These are phyloP conservation scores for Rhodeus uyekii DNA, from an alignment of 2,797 vertebrate species.

Conservation along the genomic window DNA sequence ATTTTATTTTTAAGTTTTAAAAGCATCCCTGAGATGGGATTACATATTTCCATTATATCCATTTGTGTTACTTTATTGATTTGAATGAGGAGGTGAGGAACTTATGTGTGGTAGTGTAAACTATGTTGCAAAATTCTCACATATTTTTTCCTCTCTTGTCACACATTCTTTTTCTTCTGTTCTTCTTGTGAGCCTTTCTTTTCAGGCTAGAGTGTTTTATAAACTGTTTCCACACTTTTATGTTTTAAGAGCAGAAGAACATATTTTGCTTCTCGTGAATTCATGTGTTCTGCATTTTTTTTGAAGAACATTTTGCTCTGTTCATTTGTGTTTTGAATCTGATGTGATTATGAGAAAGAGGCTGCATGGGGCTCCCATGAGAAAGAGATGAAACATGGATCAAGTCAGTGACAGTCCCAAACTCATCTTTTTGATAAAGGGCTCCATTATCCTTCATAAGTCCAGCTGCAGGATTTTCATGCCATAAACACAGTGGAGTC, in stretches of 20 bases:
- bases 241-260: not conserved
- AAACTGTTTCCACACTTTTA: not conserved
- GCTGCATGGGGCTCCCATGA: slow-evolving; percentile 30
- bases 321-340: slow-evolving; percentile 11
- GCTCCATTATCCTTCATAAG: slow-evolving; percentile 52
- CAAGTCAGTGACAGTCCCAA: slow-evolving; percentile 24
- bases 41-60: not conserved
- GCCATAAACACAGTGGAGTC: slow-evolving; percentile 53
- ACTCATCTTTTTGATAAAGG: slow-evolving; percentile 33
- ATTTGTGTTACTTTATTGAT: slow-evolving; percentile 1
- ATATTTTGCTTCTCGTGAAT: slow-evolving; percentile 5
- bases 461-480: slow-evolving; percentile 53
- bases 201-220: not conserved
- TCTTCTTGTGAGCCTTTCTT: not conserved
- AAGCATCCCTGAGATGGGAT: not conserved
- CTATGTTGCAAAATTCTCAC: not conserved
- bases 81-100: not conserved
- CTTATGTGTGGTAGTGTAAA: not conserved
- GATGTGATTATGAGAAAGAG: slow-evolving; percentile 42
- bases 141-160: not conserved
- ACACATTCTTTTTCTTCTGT: not conserved
- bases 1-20: not conserved
- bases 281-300: not conserved
- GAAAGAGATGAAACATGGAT: slow-evolving; percentile 35
- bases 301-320: not conserved